These are phyloP conservation scores for Epizoanthus scotinus DNA, from an alignment of 92 coral and sea anemone genomes.

Conservation along the genomic window DNA sequence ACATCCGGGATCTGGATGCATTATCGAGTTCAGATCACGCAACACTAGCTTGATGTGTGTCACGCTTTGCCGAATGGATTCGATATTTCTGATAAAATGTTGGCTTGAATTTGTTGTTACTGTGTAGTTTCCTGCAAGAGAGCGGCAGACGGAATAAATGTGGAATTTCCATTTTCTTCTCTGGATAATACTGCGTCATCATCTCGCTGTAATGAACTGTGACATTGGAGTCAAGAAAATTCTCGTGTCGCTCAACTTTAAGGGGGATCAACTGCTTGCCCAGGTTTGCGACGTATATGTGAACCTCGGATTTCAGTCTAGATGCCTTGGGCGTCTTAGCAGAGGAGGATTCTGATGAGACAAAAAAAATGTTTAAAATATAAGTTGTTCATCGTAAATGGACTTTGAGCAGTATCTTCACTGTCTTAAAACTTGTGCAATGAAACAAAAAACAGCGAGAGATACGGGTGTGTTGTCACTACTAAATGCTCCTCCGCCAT, in stretches of 20 bases:
- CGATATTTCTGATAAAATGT: background rate
- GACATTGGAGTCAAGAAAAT: constrained; percentile 43
- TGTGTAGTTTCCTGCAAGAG: background rate
- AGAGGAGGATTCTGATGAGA: background rate
- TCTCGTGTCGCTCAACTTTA: constrained; percentile 50
- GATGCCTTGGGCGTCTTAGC: background rate
- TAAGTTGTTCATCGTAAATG: no score
- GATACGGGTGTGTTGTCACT: no score
- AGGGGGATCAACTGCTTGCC: constrained; percentile 42
- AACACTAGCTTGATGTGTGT: no score
- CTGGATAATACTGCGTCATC: constrained; percentile 60
- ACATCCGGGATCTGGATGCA: no score
- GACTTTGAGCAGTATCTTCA: no score
- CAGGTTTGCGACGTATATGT: constrained; percentile 24
- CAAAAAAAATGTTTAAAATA: background rate
- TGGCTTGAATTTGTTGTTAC: background rate
- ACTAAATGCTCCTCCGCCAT: no score
- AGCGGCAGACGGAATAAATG: constrained; percentile 39
- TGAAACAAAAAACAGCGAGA: no score
- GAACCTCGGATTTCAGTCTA: background rate
- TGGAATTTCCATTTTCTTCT: constrained; percentile 38
- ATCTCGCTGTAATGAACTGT: constrained; percentile 54
- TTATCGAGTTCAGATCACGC: no score
- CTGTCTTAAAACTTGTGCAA: no score
- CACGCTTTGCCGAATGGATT: background rate